Evolutionary conservation across 2,113 vertebrate species (phyloP).

Genomic region (Copsychus sechellarum): DNA sequence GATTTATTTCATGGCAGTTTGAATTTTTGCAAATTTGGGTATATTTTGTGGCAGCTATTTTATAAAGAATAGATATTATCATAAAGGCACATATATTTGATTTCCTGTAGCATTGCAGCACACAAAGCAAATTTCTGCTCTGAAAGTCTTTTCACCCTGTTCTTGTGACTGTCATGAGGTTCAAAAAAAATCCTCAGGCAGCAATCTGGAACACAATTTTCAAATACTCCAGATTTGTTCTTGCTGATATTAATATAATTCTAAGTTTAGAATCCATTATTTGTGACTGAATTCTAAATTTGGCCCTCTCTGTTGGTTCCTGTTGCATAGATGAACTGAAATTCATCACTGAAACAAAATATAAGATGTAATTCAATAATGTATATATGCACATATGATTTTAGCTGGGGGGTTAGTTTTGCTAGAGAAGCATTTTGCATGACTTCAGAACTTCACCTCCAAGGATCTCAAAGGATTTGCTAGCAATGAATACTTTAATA

Average conservation of each 20-base stretch:
- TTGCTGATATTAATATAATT: conserved; percentile 60
- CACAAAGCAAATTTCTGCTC: conserved; percentile 34
- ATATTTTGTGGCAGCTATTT: background rate
- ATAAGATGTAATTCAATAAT: conserved; percentile 17
- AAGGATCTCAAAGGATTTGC: conserved; percentile 61
- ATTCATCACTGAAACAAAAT: conserved; percentile 51
- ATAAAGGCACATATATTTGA: background rate
- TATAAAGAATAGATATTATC: background rate
- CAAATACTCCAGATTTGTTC: conserved; percentile 56
- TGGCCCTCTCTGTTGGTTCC: conserved; percentile 29
- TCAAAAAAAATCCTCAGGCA: conserved; percentile 51
- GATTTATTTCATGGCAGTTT: background rate
- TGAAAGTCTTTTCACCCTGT: conserved; percentile 22
- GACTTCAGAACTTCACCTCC: conserved; percentile 37
- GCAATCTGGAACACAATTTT: conserved; percentile 50
- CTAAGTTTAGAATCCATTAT: conserved; percentile 64
- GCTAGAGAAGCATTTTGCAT: conserved; percentile 33
- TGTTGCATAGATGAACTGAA: conserved; percentile 49
- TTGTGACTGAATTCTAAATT: conserved; percentile 59
- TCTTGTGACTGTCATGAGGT: conserved; percentile 55
- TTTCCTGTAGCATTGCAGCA: conserved; percentile 5
- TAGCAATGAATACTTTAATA: conserved; percentile 49
- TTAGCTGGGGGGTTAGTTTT: conserved; percentile 16
- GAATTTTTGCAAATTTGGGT: background rate
- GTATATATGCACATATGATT: conserved; percentile 4